phyloP scores from a whole-genome alignment of 2,797 vertebrate species.

The Danio kyathit region DNA sequence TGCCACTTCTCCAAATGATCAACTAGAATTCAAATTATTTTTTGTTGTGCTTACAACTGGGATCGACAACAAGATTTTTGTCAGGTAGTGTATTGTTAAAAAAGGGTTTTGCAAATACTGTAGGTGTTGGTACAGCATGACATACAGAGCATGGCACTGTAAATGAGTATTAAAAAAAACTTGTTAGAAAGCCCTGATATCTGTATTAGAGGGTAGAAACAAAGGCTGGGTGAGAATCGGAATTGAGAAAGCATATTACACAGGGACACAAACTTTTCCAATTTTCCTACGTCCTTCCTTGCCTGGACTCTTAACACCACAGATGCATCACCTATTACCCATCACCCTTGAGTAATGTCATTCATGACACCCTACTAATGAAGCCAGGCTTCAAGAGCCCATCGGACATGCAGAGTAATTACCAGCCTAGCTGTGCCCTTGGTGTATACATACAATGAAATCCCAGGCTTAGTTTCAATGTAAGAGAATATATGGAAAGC shows the following conservation, averaged over 20 bases:
- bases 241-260: slow-evolving; percentile 28
- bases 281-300: slow-evolving; percentile 12
- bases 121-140: background rate
- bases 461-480: background rate
- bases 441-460: slow-evolving; percentile 21
- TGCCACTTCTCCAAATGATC: too few relatives aligned
- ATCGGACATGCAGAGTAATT: slow-evolving; percentile 18
- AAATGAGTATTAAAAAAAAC: background rate
- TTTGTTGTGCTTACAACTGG: too few relatives aligned
- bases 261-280: slow-evolving; percentile 28
- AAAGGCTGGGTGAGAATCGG: slow-evolving; percentile 2
- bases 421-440: slow-evolving; percentile 30
- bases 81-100: background rate
- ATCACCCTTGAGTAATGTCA: slow-evolving; percentile 35
- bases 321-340: slow-evolving; percentile 15
- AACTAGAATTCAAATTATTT: too few relatives aligned
- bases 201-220: slow-evolving; percentile 22
- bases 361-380: slow-evolving; percentile 41
- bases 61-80: too few relatives aligned
- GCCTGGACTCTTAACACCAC: slow-evolving; percentile 27
- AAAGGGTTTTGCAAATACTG: background rate
- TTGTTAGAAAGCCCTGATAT: slow-evolving; percentile 5
- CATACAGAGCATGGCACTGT: background rate
- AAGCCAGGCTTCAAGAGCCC: slow-evolving; percentile 38
- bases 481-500: background rate